Evolutionary conservation across 37 sponge, comb jelly and placozoan genomes (phyloP).

Genomic region (Agelas oroides): DNA sequence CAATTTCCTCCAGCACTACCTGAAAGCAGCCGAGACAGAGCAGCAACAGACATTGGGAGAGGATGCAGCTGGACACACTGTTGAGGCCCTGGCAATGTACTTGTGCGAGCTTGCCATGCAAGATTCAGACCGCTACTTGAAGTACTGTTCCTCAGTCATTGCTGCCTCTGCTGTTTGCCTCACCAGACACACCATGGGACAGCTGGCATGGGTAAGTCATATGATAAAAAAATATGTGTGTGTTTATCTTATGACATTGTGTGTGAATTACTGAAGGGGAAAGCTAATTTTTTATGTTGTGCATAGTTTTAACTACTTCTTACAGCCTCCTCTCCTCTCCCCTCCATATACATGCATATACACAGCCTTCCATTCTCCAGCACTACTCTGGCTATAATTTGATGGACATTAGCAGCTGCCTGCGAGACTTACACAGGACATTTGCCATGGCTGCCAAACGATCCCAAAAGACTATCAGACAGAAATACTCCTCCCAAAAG

Average conservation of each 20-base stretch:
- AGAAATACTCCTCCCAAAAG: constrained; percentile 69
- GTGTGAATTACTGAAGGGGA: too few relatives aligned
- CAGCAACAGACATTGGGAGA: constrained; percentile 1
- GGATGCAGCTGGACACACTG: neutral
- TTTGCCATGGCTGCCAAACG: constrained; percentile 62
- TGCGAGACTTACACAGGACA: constrained; percentile 66
- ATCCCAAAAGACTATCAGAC: constrained; percentile 76
- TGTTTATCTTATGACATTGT: too few relatives aligned
- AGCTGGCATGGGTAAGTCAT: constrained; percentile 71
- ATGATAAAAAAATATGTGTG: too few relatives aligned
- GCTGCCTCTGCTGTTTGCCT: constrained; percentile 86
- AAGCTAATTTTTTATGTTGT: too few relatives aligned
- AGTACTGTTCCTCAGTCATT: constrained; percentile 86
- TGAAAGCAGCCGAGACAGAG: constrained; percentile 46
- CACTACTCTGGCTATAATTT: constrained; percentile 71
- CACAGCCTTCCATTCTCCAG: constrained; percentile 60
- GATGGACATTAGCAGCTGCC: constrained; percentile 70
- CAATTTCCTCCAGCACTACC: constrained; percentile 68
- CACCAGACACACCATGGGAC: constrained; percentile 72
- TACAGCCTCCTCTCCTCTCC: too few relatives aligned
- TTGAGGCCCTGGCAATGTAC: constrained; percentile 35
- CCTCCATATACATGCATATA: too few relatives aligned
- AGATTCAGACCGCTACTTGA: constrained; percentile 68
- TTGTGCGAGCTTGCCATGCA: constrained; percentile 81
- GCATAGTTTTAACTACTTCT: too few relatives aligned